These are phyloP conservation scores for Euzophera pinguis DNA, from an alignment of 2,888 invertebrate genomes.

Conservation along the genomic window DNA sequence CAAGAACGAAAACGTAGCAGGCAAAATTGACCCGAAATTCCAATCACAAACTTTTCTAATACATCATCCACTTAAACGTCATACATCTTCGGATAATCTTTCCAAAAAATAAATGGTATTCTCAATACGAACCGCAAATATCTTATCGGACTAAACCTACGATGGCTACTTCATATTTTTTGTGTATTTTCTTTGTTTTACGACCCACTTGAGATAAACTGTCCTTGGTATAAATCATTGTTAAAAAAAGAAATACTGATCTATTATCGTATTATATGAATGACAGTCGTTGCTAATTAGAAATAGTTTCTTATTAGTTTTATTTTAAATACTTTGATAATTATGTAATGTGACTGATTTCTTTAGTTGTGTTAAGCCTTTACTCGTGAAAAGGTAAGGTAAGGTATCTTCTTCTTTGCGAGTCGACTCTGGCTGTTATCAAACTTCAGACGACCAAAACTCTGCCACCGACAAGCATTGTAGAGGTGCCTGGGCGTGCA, in stretches of 20 bases:
- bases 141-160: constrained; percentile 30
- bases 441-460: too few relatives aligned
- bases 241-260: background rate
- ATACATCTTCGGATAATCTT: constrained; percentile 39
- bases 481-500: too few relatives aligned
- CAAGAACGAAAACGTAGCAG: too few relatives aligned
- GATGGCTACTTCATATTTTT: constrained; percentile 24
- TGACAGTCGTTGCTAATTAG: background rate
- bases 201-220: constrained; percentile 12
- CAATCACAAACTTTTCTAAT: constrained; percentile 30
- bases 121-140: constrained; percentile 28
- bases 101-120: constrained; percentile 31
- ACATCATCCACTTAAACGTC: constrained; percentile 30
- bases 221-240: constrained; percentile 4
- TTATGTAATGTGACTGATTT: too few relatives aligned
- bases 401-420: too few relatives aligned
- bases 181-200: constrained; percentile 25
- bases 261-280: background rate
- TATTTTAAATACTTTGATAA: background rate
- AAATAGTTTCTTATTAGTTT: background rate
- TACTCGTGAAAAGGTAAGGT: too few relatives aligned
- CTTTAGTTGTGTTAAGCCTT: too few relatives aligned
- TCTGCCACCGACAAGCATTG: too few relatives aligned
- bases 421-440: too few relatives aligned
- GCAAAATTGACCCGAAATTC: constrained; percentile 16